Evolutionary conservation across 2,113 vertebrate species (phyloP).

Genomic region (Coreoperca whiteheadi): DNA sequence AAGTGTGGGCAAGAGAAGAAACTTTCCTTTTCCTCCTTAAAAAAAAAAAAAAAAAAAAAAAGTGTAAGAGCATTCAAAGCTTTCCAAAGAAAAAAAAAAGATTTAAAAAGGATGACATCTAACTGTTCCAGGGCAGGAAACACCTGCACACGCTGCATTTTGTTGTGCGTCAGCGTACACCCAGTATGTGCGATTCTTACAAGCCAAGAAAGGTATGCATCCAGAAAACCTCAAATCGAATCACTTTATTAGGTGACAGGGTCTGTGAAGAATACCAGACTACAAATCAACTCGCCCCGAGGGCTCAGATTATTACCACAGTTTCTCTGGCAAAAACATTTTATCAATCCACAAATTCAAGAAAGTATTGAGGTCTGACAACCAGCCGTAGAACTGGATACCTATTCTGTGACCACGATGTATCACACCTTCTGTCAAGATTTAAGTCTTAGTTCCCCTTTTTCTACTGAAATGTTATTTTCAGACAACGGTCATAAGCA

Average conservation of each 20-base stretch:
- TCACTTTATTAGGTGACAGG: slow-evolving; percentile 22
- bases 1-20: slow-evolving; percentile 11
- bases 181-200: background rate
- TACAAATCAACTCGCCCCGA: background rate
- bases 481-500: background rate
- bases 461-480: background rate
- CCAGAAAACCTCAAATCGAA: slow-evolving; percentile 43
- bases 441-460: background rate
- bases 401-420: background rate
- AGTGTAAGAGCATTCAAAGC: slow-evolving; percentile 24
- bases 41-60: slow-evolving; percentile 33
- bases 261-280: background rate
- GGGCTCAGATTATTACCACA: background rate
- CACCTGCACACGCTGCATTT: slow-evolving; percentile 26
- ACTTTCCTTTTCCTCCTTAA: slow-evolving; percentile 12
- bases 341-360: no score
- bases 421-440: background rate
- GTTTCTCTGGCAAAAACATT: background rate
- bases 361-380: background rate
- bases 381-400: background rate
- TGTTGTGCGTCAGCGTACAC: background rate
- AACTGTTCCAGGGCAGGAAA: slow-evolving; percentile 46
- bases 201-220: slow-evolving; percentile 6
- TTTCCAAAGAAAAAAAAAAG: slow-evolving; percentile 35
- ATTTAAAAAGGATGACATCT: slow-evolving; percentile 48